Conservation (phyloP, 2,888 invertebrate species). For the Lordiphosa fenestrarum region DNA sequence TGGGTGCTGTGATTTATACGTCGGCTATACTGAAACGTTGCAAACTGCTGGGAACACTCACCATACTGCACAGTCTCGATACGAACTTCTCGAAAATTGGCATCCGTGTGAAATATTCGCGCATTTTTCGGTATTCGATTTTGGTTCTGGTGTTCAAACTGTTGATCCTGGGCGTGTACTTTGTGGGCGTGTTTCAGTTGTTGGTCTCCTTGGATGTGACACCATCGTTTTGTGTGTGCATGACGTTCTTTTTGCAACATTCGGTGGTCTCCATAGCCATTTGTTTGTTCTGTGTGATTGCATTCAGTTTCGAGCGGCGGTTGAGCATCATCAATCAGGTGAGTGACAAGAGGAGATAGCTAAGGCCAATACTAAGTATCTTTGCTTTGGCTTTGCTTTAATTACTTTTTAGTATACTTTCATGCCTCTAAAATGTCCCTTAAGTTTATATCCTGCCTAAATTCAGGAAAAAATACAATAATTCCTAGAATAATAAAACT, state of each 20-base stretch:
- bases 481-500: background rate
- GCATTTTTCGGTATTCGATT: slow-evolving; percentile 75
- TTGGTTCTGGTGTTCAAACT: slow-evolving; percentile 68
- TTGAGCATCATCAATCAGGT: slow-evolving; percentile 78
- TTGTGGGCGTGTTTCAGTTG: slow-evolving; percentile 75
- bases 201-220: slow-evolving; percentile 69
- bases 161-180: slow-evolving; percentile 71
- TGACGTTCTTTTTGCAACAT: slow-evolving; percentile 77
- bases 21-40: slow-evolving; percentile 70
- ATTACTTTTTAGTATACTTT: no score
- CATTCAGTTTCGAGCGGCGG: slow-evolving; percentile 76
- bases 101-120: slow-evolving; percentile 74
- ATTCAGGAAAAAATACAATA: slow-evolving; percentile 26
- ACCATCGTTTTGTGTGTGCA: slow-evolving; percentile 75
- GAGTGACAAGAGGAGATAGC: slow-evolving; percentile 29
- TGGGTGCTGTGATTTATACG: slow-evolving; percentile 73
- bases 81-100: slow-evolving; percentile 74
- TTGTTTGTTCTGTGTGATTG: slow-evolving; percentile 75
- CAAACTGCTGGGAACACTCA: slow-evolving; percentile 66
- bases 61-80: slow-evolving; percentile 72
- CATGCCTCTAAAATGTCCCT: no score
- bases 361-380: background rate
- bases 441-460: no score
- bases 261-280: slow-evolving; percentile 77
- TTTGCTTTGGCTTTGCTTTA: slow-evolving; percentile 2